phyloP scores from a whole-genome alignment of 1,140 invertebrate species.

The Pinna nobilis region DNA sequence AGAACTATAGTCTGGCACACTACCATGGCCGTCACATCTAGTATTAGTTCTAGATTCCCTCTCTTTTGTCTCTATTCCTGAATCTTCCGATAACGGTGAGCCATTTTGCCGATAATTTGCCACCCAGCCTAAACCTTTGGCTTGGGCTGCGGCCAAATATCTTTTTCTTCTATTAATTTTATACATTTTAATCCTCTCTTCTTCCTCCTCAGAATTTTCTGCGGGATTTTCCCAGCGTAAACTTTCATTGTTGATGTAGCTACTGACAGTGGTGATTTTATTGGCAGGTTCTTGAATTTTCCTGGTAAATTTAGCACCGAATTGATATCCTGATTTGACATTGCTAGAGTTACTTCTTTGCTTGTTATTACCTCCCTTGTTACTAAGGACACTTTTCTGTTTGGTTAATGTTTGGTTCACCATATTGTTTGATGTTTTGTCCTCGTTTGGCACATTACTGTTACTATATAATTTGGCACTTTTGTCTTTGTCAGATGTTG shows the following conservation, averaged over 20 bases:
- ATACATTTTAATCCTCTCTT: constrained; percentile 62
- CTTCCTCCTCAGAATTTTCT: constrained; percentile 60
- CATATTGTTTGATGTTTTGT: background rate
- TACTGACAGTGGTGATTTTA: background rate
- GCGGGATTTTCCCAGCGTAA: constrained; percentile 64
- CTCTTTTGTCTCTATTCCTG: constrained; percentile 48
- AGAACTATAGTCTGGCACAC: constrained; percentile 43
- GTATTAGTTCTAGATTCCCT: constrained; percentile 4
- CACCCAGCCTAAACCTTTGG: constrained; percentile 67
- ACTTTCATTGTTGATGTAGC: constrained; percentile 50
- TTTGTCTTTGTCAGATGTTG: background rate
- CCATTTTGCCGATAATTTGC: constrained; percentile 54
- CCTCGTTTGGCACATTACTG: background rate
- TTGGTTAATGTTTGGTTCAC: too few relatives aligned
- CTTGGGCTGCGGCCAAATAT: constrained; percentile 65
- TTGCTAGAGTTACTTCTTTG: background rate
- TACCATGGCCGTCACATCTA: constrained; percentile 2
- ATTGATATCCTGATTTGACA: constrained; percentile 18
- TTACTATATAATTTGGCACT: background rate
- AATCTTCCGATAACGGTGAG: constrained; percentile 57
- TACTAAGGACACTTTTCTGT: background rate
- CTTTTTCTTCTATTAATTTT: constrained; percentile 70
- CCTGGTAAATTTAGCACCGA: constrained; percentile 15
- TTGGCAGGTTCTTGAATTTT: background rate
- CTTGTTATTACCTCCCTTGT: constrained; percentile 16